Conservation (phyloP, 2,888 invertebrate species). For the Fragum sueziense region DNA sequence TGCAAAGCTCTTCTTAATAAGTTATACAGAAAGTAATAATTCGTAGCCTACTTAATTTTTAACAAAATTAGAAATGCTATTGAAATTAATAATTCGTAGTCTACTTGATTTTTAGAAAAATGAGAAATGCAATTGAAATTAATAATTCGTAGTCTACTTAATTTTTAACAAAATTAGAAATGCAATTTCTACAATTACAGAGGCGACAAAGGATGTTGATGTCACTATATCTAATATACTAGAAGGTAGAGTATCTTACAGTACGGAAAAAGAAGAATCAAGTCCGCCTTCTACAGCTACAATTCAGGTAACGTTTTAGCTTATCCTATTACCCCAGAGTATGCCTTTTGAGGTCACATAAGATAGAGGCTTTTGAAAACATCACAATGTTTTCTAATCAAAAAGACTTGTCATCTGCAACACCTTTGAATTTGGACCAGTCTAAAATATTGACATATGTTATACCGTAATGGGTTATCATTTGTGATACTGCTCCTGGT, state of each 20-base stretch:
- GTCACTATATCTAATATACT: slow-evolving; percentile 91
- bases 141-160: background rate
- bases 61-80: background rate
- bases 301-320: background rate
- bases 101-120: background rate
- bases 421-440: too few species aligned
- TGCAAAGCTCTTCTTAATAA: too few species aligned
- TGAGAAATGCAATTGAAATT: background rate
- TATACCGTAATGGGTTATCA: too few species aligned
- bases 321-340: background rate
- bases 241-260: slow-evolving; percentile 87
- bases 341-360: background rate
- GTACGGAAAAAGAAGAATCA: slow-evolving; percentile 13
- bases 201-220: slow-evolving; percentile 89
- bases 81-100: background rate
- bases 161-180: background rate
- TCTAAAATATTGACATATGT: too few species aligned
- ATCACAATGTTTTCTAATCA: too few species aligned
- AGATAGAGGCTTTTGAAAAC: background rate
- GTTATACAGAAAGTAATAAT: background rate
- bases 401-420: too few species aligned
- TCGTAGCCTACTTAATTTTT: background rate
- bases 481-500: too few species aligned
- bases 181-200: slow-evolving; percentile 82
- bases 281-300: background rate